These are phyloP conservation scores for Epizoanthus ramosus DNA, from an alignment of 92 coral and sea anemone species.

Conservation along the genomic window DNA sequence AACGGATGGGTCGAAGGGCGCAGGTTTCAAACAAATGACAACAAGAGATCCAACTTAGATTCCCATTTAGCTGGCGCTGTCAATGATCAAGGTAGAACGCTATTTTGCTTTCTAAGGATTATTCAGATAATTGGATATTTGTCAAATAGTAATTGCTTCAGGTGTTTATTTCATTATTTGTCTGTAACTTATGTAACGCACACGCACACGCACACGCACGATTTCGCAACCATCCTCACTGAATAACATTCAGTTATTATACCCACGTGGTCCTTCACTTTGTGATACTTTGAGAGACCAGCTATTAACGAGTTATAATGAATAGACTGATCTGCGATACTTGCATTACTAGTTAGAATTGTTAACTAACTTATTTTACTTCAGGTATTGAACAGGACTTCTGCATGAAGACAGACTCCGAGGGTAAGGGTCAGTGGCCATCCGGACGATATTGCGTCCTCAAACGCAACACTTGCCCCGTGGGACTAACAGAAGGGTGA, in stretches of 20 bases:
- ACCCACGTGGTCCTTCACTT: no score
- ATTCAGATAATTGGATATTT: background rate
- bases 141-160: no score
- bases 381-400: constrained; percentile 89
- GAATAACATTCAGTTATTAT: no score
- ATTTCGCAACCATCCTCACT: no score
- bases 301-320: no score
- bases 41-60: constrained; percentile 49
- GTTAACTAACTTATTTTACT: background rate
- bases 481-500: constrained; percentile 80
- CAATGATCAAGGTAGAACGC: constrained; percentile 68
- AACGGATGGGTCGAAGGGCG: constrained; percentile 79
- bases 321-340: background rate
- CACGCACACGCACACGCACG: no score
- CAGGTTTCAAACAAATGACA: constrained; percentile 65
- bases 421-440: constrained; percentile 68
- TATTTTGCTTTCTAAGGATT: background rate
- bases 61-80: constrained; percentile 71
- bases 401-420: constrained; percentile 75
- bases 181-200: no score
- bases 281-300: no score
- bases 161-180: no score
- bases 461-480: constrained; percentile 69
- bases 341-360: background rate
- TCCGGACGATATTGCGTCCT: constrained; percentile 78